Evolutionary conservation across 2,888 invertebrate species (phyloP), one percentile per base, ranked within the genome.

Genomic region (Allacma fusca): DNA sequence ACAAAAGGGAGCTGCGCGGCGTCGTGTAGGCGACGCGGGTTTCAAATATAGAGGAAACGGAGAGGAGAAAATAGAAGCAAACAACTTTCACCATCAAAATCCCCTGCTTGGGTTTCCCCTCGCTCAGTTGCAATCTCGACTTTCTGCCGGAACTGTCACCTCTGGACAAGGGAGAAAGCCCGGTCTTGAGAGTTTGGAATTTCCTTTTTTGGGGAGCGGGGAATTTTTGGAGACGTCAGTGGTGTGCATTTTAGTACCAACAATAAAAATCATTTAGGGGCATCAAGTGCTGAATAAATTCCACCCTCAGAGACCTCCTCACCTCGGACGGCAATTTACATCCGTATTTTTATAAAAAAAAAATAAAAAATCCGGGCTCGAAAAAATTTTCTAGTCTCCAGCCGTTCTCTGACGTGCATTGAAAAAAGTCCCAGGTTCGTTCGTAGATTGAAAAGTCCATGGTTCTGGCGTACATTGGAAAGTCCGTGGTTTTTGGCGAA

Each of bases 141-240:
- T 62, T 62, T 62, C 62, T 16, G 16, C 13, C 19, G 26, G 62
- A 62, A 26, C 57, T 62, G 26, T 50, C 50, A 50, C 50, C 62
- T 62, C 62, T 26, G 13, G 23, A 1, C 62, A 2, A 21, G 57
- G 13, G 4, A 57, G 62, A 50, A 50, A 62, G 62, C 24, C 21
- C 16, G 23, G 4, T 16, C 34, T 34, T 34, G 9, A 4, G 9
- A 4, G 9, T 9, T 34, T 34, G 34, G 34, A 34, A 9, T 9
- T 34, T 34, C 34, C 34, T 34, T 34, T 34, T 16, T 50, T 50
- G 50, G 16, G n/a, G 19, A n/a, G 19, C 7, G 50, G 19, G 16
- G 16, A 50, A 50, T 19, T 5, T 50, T n/a, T 50, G 4, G 2
- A 50, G 50, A 40, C 5, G n/a, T 1, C n/a, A 19, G 50, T 50